Base-by-base conservation (phyloP, 2,888 invertebrate species). In the Coleophora deauratella region DNA sequence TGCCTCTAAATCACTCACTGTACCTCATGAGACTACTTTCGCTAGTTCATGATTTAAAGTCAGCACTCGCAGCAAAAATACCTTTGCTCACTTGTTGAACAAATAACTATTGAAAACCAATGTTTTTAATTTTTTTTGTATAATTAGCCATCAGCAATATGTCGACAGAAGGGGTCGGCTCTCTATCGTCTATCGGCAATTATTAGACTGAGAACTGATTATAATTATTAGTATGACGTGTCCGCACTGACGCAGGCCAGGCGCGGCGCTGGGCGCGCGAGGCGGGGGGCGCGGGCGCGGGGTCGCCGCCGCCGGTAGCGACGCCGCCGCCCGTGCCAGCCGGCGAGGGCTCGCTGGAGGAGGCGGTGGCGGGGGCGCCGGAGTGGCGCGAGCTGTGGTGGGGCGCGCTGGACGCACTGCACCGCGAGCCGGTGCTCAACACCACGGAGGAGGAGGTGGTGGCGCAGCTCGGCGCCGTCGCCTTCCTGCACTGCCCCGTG, bases 401-500 rank as follows among this genome's bases (percentile, higher is more conserved):
- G 79, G 85, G 77, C 45, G 74, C 79, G 54, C 67, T 82, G 62
- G 79, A 75, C 52, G 75, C 73, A 47, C 65, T 77, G 55, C 73
- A 69, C 50, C 73, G 80, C 51, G 77, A 79, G 65, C 82, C 85
- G 41, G 52, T 61, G 51, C 90, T 93, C 73, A 93, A 93, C 86
- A 91, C 91, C 77, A 92, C 93, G 44, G 88, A 90, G 50, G 91
- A 91, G 55, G 92, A 93, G 71, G 89, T 92, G 52, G 90, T 92
- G 37, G 93, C 90, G 54, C 93, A 93, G 75, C 87, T 93, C 45
- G 94, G 93, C 37, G 90, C 91, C 42, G 90, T 91, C 34, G 93
- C 93, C 50, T 93, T 91, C 80, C 88, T 94, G 59, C 93, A 93
- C 74, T 94, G 94, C 76, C 90, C 91, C 64, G 93, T 93, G 62